phyloP scores from a whole-genome alignment of 2,113 vertebrate species.

The Polypterus bichir region DNA sequence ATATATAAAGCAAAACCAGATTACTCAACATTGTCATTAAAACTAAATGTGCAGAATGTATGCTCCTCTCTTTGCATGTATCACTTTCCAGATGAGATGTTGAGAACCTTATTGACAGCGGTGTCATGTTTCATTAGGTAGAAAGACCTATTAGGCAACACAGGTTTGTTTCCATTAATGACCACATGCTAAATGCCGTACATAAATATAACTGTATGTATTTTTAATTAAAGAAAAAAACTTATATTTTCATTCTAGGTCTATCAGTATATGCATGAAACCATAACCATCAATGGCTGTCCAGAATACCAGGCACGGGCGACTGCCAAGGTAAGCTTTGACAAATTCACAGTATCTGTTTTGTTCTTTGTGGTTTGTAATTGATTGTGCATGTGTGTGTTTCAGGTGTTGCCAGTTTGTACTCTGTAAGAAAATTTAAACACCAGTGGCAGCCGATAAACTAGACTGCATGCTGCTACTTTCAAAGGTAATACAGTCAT shows the following conservation, averaged over 20 bases:
- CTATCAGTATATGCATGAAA: constrained; percentile 99
- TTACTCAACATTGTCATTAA: too few relatives aligned
- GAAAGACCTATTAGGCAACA: too few relatives aligned
- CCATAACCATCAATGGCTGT: constrained; percentile 92
- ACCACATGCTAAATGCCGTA: neutral
- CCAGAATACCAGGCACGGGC: constrained; percentile 94
- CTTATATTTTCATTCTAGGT: constrained; percentile 62
- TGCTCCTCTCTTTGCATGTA: neutral
- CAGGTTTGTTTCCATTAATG: too few relatives aligned
- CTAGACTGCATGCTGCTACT: too few relatives aligned
- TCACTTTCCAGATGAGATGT: neutral
- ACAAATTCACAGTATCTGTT: constrained; percentile 38
- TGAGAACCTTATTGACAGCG: neutral
- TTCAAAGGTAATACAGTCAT: too few relatives aligned
- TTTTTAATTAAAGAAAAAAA: too few relatives aligned
- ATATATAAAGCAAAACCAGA: neutral
- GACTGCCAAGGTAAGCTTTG: constrained; percentile 83
- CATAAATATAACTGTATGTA: neutral
- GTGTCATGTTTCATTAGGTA: too few relatives aligned
- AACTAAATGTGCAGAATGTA: too few relatives aligned
- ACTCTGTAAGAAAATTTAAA: constrained; percentile 74
- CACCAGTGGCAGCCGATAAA: constrained; percentile 57
- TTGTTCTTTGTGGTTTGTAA: constrained; percentile 46
- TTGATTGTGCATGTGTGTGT: constrained; percentile 65
- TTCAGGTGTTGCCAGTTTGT: constrained; percentile 68